Evolutionary conservation across 2,888 invertebrate species (phyloP), one percentile per base, ranked within the genome.

Genomic region (Parnassius glacialis): DNA sequence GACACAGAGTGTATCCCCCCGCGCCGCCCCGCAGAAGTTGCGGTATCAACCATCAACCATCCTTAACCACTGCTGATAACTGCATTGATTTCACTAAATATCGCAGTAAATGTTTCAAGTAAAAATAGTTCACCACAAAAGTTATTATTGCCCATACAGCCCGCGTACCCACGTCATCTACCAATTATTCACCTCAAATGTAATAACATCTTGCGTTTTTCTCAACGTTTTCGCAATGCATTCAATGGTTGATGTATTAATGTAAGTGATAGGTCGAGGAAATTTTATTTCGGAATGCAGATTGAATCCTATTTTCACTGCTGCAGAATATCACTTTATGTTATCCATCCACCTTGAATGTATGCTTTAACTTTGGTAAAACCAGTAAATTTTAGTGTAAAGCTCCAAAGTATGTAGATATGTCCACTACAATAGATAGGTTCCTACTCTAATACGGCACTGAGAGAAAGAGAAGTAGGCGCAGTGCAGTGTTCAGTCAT

Each of bases 381-480:
- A 42, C 9, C 45, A 48, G 42, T 34, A 44, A n/a, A 34, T 34
- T n/a, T 34, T 50, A 12, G 44, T 62, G 61, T 61, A 48, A 65
- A 5, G 55, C 45, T 55, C 57, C 57, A 59, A 62, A 57, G 59
- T 65, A 64, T 63, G 59, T 61, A 47, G 66, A 61, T 64, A 66
- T 62, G 67, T 81, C 66, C 71, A 79, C 68, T 71, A 78, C 76
- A 73, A 74, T 74, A 70, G 68, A 74, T 74, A 70, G 68, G 45
- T 78, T n/a, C 20, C 16, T 75, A 77, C 75, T 76, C 74, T 78
- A 77, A 80, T 76, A 79, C 73, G 76, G 78, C 84, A 81, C 78
- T 74, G 85, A 83, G 83, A 81, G 85, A 89, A 84, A 87, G 87
- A 87, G 86, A 87, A 85, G 81, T 81, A 84, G 82, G 76, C 80